Base-by-base conservation (phyloP, 2,888 invertebrate genomes). In the Drosophila demipolita region DNA sequence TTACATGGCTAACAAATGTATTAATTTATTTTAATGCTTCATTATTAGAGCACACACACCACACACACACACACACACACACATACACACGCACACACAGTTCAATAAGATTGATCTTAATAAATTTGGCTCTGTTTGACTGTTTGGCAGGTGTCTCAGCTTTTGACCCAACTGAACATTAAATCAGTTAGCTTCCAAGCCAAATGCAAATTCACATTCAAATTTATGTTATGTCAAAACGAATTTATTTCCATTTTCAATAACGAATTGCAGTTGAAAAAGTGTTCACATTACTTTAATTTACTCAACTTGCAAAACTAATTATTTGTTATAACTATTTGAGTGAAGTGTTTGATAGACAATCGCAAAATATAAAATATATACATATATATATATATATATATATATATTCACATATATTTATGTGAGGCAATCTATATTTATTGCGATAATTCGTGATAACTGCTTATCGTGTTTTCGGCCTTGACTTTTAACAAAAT, bases 1-100 rank as follows among this genome's bases (percentile, higher is more conserved):
- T 65, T 65, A 76, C 67, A 78, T 78, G 40, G 32, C 62, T 12
- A 29, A 36, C 23, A 38, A 67, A 38, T 65, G 60, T 61, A 58
- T 63, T 62, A 38, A 66, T 68, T 65, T 64, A 40, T 54, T 72
- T 68, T 64, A n/a, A 69, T 66, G 49, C n/a, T 64, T 54, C 20
- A 20, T 55, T 33, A 2, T 2, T 23, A 1, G 23, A 54, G 12
- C 15, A 65, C 59, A n/a, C 5, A 23, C 32, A n/a, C 23, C 23
- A 12, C 15, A 4, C 42, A 35, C 9, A 42, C 35, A 40, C n/a
- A 23, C 17, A 20, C 40, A 33, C 33, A 35, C 32, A 42, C 40
- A 53, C 29, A 45, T 36, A 55, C 23, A n/a, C 48, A 17, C 20
- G 33, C 8, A 40, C 7, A 29, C 33, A 11, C 58, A 77, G 65